A percentile compares a stretch with the other conserved stretches of the same genome.
Evolutionary conservation across 2,888 invertebrate genomes (phyloP).

Genomic region (Catocala sponsa): DNA sequence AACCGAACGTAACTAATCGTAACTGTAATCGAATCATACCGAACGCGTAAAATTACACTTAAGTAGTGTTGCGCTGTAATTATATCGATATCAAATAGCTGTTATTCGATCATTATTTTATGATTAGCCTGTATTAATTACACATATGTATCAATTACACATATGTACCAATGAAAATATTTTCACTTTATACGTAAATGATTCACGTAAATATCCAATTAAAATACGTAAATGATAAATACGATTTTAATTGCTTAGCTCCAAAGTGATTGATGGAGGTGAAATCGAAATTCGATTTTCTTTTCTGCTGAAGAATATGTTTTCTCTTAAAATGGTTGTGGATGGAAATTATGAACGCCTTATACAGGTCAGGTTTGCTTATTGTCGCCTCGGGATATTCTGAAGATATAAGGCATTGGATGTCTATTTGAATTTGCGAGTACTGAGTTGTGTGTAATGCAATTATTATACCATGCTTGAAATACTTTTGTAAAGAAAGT

Average conservation of each 20-base stretch:
- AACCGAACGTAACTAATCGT: neutral
- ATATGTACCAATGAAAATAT: slow-evolving; percentile 33
- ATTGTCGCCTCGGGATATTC: slow-evolving; percentile 5
- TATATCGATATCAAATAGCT: slow-evolving; percentile 34
- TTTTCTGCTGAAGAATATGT: slow-evolving; percentile 12
- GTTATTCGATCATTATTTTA: slow-evolving; percentile 16
- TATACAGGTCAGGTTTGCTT: slow-evolving; percentile 28
- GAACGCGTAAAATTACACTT: slow-evolving; percentile 2
- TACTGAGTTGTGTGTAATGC: neutral
- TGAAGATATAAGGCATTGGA: neutral
- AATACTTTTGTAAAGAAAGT: no score
- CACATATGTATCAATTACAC: slow-evolving; percentile 49
- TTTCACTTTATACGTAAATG: slow-evolving; percentile 20
- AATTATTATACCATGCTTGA: no score
- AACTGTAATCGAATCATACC: neutral
- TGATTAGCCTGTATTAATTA: slow-evolving; percentile 39
- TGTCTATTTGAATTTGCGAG: neutral
- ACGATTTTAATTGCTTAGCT: slow-evolving; percentile 50
- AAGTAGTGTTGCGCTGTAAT: slow-evolving; percentile 27
- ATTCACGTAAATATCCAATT: slow-evolving; percentile 54
- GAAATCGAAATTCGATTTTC: slow-evolving; percentile 48
- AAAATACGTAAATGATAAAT: slow-evolving; percentile 57
- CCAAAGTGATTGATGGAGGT: slow-evolving; percentile 56
- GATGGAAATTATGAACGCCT: slow-evolving; percentile 37
- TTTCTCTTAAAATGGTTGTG: slow-evolving; percentile 37